Percentiles rank a stretch among this genome's conserved stretches.
These are phyloP conservation scores for Porphyrio hochstetteri DNA, from an alignment of 2,113 vertebrate species.

Conservation along the genomic window DNA sequence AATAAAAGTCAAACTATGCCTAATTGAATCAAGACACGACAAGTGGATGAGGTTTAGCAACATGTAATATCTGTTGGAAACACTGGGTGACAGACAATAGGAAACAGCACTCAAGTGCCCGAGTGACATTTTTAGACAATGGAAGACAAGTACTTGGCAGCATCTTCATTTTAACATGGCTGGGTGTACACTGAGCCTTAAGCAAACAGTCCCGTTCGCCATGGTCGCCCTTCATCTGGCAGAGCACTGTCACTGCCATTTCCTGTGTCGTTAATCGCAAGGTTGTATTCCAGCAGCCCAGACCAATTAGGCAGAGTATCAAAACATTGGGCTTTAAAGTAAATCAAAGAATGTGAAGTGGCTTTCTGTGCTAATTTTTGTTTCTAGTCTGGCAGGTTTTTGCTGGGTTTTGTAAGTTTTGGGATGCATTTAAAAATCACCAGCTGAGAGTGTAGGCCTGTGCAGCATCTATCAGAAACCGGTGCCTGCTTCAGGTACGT, in stretches of 20 bases:
- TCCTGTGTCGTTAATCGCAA: conserved; percentile 46
- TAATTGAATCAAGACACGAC: neutral
- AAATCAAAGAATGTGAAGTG: neutral
- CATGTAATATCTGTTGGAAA: neutral
- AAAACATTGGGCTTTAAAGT: conserved; percentile 10
- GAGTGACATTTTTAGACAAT: neutral
- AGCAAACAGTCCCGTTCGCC: conserved; percentile 60
- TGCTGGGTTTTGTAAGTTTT: neutral
- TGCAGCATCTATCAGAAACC: neutral
- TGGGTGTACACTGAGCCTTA: conserved; percentile 52
- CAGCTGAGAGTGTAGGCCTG: neutral
- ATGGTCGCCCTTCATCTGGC: conserved; percentile 50
- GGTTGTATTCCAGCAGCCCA: neutral
- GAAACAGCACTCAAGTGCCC: neutral
- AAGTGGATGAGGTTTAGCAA: neutral
- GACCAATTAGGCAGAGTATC: conserved; percentile 20
- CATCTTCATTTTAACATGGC: neutral
- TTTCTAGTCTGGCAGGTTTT: conserved; percentile 6
- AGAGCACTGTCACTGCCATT: conserved; percentile 17
- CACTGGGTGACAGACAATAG: neutral
- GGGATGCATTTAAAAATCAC: neutral
- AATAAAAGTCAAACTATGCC: neutral
- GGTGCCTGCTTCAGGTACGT: neutral
- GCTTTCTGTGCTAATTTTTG: conserved; percentile 28
- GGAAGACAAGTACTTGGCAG: conserved; percentile 40